phyloP scores from a whole-genome alignment of 2,888 invertebrate genomes.

The Cerastis rubricosa region DNA sequence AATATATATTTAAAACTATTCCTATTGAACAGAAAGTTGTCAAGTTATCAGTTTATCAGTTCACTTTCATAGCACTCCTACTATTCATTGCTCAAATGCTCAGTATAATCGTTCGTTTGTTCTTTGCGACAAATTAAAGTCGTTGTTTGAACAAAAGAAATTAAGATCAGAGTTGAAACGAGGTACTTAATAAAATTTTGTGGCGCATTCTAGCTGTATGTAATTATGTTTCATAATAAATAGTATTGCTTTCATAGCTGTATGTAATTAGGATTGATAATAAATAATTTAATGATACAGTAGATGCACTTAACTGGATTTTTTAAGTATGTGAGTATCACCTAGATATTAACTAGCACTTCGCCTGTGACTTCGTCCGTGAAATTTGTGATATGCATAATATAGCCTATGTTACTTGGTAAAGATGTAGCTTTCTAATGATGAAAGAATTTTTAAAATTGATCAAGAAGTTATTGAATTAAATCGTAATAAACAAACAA shows the following conservation, averaged over 20 bases:
- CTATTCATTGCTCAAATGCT: not conserved
- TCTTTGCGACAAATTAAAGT: conserved; percentile 45
- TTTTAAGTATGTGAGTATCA: too few species aligned
- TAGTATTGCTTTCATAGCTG: too few species aligned
- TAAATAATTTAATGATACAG: too few species aligned
- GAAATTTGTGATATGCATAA: too few species aligned
- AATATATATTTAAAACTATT: not conserved
- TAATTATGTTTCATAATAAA: not conserved
- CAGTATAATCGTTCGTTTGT: not conserved
- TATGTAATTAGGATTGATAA: not conserved
- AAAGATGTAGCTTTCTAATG: too few species aligned
- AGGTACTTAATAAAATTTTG: conserved; percentile 6
- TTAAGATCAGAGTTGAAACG: conserved; percentile 19
- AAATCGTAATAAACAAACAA: too few species aligned
- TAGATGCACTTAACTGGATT: too few species aligned
- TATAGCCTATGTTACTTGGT: too few species aligned
- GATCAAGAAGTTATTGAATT: too few species aligned
- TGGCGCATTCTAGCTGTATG: not conserved
- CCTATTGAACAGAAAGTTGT: conserved; percentile 3
- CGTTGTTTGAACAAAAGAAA: conserved; percentile 45
- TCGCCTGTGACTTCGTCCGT: too few species aligned
- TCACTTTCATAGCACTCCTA: not conserved
- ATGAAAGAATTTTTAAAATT: too few species aligned
- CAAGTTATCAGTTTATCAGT: not conserved
- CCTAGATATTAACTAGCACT: too few species aligned